Base-by-base conservation (phyloP, 37 sponge, comb jelly and placozoan species). In the Aplysina aerophoba region DNA sequence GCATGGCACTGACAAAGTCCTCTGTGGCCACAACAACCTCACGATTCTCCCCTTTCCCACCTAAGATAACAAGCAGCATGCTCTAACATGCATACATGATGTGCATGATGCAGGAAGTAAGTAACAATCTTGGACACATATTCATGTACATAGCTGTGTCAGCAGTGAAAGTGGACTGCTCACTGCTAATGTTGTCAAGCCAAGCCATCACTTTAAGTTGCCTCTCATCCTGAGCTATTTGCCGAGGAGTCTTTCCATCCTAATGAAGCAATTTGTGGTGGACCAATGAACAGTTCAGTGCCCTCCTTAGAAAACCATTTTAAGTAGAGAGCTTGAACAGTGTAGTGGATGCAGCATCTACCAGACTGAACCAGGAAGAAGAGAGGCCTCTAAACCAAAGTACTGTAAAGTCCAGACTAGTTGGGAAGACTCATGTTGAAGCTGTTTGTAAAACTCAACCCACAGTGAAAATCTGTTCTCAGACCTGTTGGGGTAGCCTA, bases 21-120 rank as follows among this genome's bases (percentile, higher is more conserved):
- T 87, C 88, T 41, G 28, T 87, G 1, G 88, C 88, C 19, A 59
- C 65, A 28, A 87, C 88, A 39, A 87, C 72, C 63, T 87, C 88
- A 11, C n/a, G 33, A 22, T 34, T 25, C 21, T 35, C 44, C 15
- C 64, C 82, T 63, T 31, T 62, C 31, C 25, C 62, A 38, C 61
- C 81, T 59, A 60, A n/a, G n/a, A 15, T 17, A 30, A 27, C 15
- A 19, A 82, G 53, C 44, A 25, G 19, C 16, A 65, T 67, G 22
- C 24, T 15, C 33, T 20, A 24, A 31, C 62, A 82, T 16, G 62
- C 21, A 44, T 59, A 17, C 71, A 24, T 74, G n/a, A n/a, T n/a
- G n/a, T n/a, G n/a, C n/a, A n/a, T n/a, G n/a, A n/a, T n/a, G n/a
- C n/a, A n/a, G n/a, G n/a, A n/a, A n/a, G n/a, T n/a, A n/a, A n/a